Evolutionary conservation across 2,797 vertebrate genomes (phyloP), one percentile per base, ranked within the genome.

Genomic region (Anisognathus igniventris): DNA sequence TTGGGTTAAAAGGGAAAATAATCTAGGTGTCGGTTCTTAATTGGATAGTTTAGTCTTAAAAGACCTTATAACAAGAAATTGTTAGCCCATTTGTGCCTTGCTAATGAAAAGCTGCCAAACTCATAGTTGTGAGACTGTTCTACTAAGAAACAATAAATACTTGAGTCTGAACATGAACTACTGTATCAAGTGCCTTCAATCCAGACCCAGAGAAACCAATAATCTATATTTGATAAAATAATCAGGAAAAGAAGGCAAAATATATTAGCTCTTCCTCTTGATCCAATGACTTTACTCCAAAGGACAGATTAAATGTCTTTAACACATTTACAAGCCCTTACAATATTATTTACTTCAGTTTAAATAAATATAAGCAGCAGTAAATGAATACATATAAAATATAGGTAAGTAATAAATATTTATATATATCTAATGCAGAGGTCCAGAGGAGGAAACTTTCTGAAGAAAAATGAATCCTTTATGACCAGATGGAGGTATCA

Each of bases 391-490:
- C 6, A 16, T 67, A 27, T 4, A 67, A 84, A 74, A 56, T 22
- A 31, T 1, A 62, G 17, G 15, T 21, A 47, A 22, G 9, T 12
- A 13, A 33, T 1, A 31, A 0, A 27, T 18, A 53, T 2, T 30
- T 30, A 27, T 8, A 27, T 7, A 18, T 50, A 40, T 18, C 1
- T 33, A 39, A 50, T 23, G 3, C 30, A 74, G 33, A 67, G 8
- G 6, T 27, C 67, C 12, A 54, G 15, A 10, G 25, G 40, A 67
- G 13, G 7, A 84, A 50, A 27, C 2, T 45, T 75, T 72, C 14
- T 80, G 44, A 72, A 67, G 23, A 72, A n/a, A 79, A 80, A 48
- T 40, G 2, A 30, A 27, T 74, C 9, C 28, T 31, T 90, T 57
- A 19, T n/a, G 18, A 28, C 5, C 37, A 82, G 24, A 6, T 25